Evolutionary conservation across 2,888 invertebrate species (phyloP), one percentile per base, ranked within the genome.

Genomic region (Orthosia gracilis): DNA sequence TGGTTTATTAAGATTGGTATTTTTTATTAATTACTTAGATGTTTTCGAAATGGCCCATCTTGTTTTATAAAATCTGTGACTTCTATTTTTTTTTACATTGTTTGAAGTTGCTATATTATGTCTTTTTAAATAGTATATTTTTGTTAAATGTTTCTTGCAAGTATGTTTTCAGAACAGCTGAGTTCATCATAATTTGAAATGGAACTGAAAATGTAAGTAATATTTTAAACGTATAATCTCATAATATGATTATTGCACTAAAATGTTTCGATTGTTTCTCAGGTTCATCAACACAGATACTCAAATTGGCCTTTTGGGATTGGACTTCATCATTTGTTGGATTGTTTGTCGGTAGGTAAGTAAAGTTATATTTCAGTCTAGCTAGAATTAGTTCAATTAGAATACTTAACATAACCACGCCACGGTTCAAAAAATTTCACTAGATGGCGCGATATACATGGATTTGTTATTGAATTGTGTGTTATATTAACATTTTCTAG

Each of bases 41-140:
- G 15, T 50, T 21, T 40, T 52, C 18, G 80, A 86, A 85, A 78
- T 85, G 85, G 86, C 77, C 72, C 79, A 84, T 82, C 62, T 40
- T 49, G 54, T 13, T 54, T 2, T 59, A 0, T 40, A 31, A 18
- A 31, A 45, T 61, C 1, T 45, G 3, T 45, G 3, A 31, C 7
- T 31, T 0, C 31, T 7, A 31, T 31, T 31, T 31, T 7, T 23
- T 26, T 74, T 47, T 23, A 26, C 7, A 15, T 7, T 45, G 3
- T 23, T 13, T 49, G n/a, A 21, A 11, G 4, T 47, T 40, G 4
- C 4, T 13, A 31, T 21, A 15, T 11, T 50, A 23, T 50, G n/a
- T 15, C 3, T 50, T 18, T 15, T 12, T 54, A 7, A 49, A 15
- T 45, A n/a, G 17, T 76, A 4, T 7, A 31, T 55, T n/a, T 21